phyloP scores from a whole-genome alignment of 1,140 invertebrate species.

The Drosophila persimilis region DNA sequence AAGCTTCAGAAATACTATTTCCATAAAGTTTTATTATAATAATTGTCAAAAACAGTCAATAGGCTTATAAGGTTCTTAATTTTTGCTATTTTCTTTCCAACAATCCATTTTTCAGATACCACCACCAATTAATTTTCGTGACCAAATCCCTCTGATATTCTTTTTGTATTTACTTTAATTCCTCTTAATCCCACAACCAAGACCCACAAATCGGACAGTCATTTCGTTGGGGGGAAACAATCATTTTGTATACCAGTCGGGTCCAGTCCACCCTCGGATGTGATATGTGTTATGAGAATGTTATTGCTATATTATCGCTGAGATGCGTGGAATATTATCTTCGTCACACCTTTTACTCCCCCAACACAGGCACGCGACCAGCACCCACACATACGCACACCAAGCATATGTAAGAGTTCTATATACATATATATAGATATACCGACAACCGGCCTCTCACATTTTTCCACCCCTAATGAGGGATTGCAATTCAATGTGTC shows the following conservation, averaged over 20 bases:
- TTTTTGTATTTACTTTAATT: background rate
- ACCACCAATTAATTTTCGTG: too few species aligned
- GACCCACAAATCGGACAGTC: slow-evolving; percentile 16
- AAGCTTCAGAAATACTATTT: too few species aligned
- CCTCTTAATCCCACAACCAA: slow-evolving; percentile 7
- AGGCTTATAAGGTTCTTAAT: too few species aligned
- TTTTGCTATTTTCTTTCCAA: too few species aligned
- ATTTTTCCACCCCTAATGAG: slow-evolving; percentile 75
- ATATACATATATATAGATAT: slow-evolving; percentile 19
- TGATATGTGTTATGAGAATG: slow-evolving; percentile 14
- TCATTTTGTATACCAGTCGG: background rate
- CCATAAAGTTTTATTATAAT: too few species aligned
- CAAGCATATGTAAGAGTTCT: slow-evolving; percentile 3
- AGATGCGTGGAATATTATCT: slow-evolving; percentile 55
- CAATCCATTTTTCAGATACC: too few species aligned
- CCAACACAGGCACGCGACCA: slow-evolving; percentile 12
- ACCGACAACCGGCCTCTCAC: slow-evolving; percentile 33
- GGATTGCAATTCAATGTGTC: slow-evolving; percentile 68
- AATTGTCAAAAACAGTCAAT: too few species aligned
- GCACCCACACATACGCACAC: slow-evolving; percentile 13
- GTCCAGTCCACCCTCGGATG: slow-evolving; percentile 36
- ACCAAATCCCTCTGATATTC: too few species aligned
- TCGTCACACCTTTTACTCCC: slow-evolving; percentile 69
- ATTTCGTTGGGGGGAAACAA: slow-evolving; percentile 6
- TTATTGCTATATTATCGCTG: slow-evolving; percentile 64